Evolutionary conservation across 2,888 invertebrate genomes (phyloP), one percentile per base, ranked within the genome.

Genomic region (Rugalucina vietnamica): DNA sequence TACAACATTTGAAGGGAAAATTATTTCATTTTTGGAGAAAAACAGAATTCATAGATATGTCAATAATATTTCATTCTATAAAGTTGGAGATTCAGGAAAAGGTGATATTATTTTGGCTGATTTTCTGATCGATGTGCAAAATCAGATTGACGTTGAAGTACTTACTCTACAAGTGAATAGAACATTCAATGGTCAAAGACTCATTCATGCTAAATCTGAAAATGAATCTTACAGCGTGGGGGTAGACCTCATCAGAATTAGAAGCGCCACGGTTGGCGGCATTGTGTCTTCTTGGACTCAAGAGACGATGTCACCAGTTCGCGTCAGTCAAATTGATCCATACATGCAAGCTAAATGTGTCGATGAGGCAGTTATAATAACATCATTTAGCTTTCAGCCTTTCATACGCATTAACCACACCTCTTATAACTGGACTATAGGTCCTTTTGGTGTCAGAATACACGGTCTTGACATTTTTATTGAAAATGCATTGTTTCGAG

Each of bases 401-500:
- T 71, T 65, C 24, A 70, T 43, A 0, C 65, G 75, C 29, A 65
- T 79, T 43, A 43, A 78, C 34, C 29, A 43, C 24, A 27, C 72
- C 36, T 29, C 24, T 1, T 49, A 54, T 10, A 21, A 27, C 4
- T 57, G 57, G 70, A 54, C 10, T 49, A 65, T 37, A 37, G 69
- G 8, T 43, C 70, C 2, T 54, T 75, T 8, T 73, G 57, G 82
- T 75, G 71, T 82, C 1, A 57, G 54, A 1, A 70, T 70, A 34
- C 36, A 75, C 12, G 34, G 70, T 14, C 32, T 60, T 8, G n/a
- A 57, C 29, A 2, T 57, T n/a, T 57, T 57, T 29, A 57, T 57
- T 29, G 57, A 57, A 4, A 57, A 57, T 24, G 24, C 57, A 10
- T 4, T 57, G 5, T 57, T 57, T 14, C 24, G 57, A 27, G 57